These are phyloP conservation scores for Melanocharis versteri DNA, from an alignment of 2,113 vertebrate species.

Conservation along the genomic window DNA sequence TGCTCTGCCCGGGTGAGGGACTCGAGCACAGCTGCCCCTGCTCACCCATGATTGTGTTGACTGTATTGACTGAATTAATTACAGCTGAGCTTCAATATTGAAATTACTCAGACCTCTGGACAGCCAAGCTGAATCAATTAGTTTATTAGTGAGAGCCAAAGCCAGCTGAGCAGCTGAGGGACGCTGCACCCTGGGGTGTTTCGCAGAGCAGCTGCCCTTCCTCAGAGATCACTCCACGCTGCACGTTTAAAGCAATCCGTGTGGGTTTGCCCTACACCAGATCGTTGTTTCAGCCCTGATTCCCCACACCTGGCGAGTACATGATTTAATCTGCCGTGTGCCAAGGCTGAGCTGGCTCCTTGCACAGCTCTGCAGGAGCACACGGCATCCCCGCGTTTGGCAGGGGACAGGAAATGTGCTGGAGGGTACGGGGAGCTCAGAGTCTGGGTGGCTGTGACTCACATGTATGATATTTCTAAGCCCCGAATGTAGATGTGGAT, in stretches of 20 bases:
- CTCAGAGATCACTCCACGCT: fast-evolving
- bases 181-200: fast-evolving
- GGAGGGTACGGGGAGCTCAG: not conserved
- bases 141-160: not conserved
- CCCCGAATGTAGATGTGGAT: not conserved
- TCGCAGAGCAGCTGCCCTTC: not conserved
- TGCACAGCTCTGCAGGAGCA: not conserved
- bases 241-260: not conserved
- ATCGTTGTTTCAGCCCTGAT: not conserved
- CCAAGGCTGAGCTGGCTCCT: not conserved
- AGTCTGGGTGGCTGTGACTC: not conserved
- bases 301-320: no score
- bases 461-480: not conserved
- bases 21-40: fast-evolving
- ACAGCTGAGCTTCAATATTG: conserved; percentile 19
- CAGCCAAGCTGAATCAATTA: conserved; percentile 34
- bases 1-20: fast-evolving
- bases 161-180: not conserved
- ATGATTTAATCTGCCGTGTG: not conserved
- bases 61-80: conserved; percentile 11
- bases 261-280: fast-evolving
- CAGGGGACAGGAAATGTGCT: not conserved
- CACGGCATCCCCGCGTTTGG: fast-evolving
- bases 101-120: conserved; percentile 17
- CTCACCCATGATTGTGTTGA: not conserved